Conservation (phyloP, 2,113 vertebrate species). For the Eulemur rufifrons region DNA sequence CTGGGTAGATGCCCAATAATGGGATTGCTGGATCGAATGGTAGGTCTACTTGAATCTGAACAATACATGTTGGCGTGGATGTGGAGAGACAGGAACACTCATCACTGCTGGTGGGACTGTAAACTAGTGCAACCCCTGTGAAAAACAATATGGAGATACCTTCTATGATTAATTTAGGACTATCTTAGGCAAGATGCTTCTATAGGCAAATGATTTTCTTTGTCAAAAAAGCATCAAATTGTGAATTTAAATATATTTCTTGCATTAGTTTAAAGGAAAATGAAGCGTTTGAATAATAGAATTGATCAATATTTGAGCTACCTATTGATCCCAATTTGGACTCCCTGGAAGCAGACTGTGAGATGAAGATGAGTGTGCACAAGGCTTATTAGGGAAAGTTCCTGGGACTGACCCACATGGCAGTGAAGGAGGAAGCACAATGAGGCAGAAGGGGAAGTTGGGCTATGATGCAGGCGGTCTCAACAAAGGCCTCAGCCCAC, state of each 20-base stretch:
- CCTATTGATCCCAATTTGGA: background rate
- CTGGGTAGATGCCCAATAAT: too few relatives aligned
- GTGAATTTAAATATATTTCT: background rate
- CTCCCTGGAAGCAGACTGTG: background rate
- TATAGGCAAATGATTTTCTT: background rate
- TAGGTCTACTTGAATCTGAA: too few relatives aligned
- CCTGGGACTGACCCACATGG: accelerated
- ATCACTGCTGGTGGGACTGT: too few relatives aligned
- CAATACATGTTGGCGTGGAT: too few relatives aligned
- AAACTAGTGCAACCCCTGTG: too few relatives aligned
- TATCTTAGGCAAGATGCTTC: background rate
- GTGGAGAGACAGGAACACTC: too few relatives aligned
- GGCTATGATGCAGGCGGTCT: too few relatives aligned
- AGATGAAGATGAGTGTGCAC: background rate
- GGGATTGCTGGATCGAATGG: too few relatives aligned
- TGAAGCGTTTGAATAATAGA: background rate
- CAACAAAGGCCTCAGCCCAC: background rate
- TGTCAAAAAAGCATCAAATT: background rate
- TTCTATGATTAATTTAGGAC: constrained; percentile 1
- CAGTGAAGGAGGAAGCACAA: background rate
- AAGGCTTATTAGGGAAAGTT: too few relatives aligned
- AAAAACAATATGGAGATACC: background rate
- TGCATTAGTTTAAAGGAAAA: background rate
- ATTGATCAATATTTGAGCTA: background rate
- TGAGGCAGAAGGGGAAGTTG: background rate